phyloP scores from a whole-genome alignment of 2,797 vertebrate genomes.

The Chiloscyllium punctatum region DNA sequence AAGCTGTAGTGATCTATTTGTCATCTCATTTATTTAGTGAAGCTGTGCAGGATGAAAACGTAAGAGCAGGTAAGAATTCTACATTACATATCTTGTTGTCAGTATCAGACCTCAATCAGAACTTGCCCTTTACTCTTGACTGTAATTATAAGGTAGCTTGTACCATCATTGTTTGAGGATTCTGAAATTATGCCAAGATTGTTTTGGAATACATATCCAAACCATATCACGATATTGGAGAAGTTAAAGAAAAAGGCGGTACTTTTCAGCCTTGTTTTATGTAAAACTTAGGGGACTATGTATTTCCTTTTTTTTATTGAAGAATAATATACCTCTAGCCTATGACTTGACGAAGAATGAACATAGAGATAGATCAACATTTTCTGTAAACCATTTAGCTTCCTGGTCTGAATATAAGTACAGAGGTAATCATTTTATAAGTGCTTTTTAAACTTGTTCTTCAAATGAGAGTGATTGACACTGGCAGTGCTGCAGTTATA shows the following conservation, averaged over 20 bases:
- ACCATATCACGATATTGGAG: neutral
- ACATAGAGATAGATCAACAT: neutral
- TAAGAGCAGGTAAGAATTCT: slow-evolving; percentile 25
- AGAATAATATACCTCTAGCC: neutral
- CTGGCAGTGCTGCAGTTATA: neutral
- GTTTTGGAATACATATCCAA: neutral
- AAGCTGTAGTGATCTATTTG: neutral
- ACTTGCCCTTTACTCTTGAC: neutral
- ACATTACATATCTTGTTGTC: neutral
- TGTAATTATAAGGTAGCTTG: neutral
- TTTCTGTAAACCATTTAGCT: neutral
- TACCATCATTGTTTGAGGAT: neutral
- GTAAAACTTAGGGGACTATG: neutral
- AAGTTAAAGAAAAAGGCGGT: neutral
- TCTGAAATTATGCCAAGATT: neutral
- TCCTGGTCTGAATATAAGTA: neutral
- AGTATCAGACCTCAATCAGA: neutral
- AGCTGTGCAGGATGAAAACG: neutral
- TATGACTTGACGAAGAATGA: neutral
- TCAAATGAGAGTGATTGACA: neutral
- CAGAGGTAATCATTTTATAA: neutral
- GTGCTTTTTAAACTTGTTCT: neutral
- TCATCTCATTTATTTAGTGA: neutral
- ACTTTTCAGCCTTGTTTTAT: neutral
- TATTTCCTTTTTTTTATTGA: neutral